A percentile compares a stretch with the other conserved stretches of the same genome.
These are phyloP conservation scores for Leptestheria dahalacensis DNA, from an alignment of 1,140 invertebrate genomes.

Conservation along the genomic window DNA sequence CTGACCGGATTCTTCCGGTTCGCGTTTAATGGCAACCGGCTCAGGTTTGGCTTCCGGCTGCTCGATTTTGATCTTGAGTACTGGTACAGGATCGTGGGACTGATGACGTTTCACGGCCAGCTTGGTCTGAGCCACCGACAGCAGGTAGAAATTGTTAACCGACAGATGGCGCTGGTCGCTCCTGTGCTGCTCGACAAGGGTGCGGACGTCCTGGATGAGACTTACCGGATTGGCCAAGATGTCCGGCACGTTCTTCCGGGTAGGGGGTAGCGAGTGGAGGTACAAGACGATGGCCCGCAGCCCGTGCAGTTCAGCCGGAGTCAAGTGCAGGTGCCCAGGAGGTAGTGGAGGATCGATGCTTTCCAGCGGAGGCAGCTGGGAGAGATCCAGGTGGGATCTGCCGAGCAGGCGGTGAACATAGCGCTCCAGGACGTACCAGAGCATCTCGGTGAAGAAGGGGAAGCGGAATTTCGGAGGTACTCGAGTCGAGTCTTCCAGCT, in stretches of 20 bases:
- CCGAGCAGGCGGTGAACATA: slow-evolving; percentile 81
- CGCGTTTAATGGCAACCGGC: not conserved
- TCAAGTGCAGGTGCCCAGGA: slow-evolving; percentile 28
- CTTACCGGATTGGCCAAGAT: slow-evolving; percentile 75
- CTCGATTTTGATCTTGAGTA: not conserved
- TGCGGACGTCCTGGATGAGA: slow-evolving; percentile 73
- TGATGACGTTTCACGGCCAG: not conserved
- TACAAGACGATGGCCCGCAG: slow-evolving; percentile 84
- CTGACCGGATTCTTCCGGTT: not conserved
- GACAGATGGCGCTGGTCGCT: slow-evolving; percentile 68
- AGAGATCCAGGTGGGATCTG: slow-evolving; percentile 53
- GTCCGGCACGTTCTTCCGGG: slow-evolving; percentile 83
- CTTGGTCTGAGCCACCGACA: not conserved
- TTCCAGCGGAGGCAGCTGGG: slow-evolving; percentile 16
- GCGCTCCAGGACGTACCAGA: slow-evolving; percentile 91
- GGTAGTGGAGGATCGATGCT: not conserved
- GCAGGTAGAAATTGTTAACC: slow-evolving; percentile 25
- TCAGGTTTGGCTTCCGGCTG: not conserved
- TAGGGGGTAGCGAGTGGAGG: slow-evolving; percentile 67
- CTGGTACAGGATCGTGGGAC: not conserved
- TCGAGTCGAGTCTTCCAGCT: slow-evolving; percentile 87
- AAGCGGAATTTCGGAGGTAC: slow-evolving; percentile 91
- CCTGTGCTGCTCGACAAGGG: slow-evolving; percentile 69
- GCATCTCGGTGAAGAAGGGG: slow-evolving; percentile 93
- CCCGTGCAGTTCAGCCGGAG: slow-evolving; percentile 63